phyloP scores from a whole-genome alignment of 2,113 vertebrate species.

The Pseudopodoces humilis region DNA sequence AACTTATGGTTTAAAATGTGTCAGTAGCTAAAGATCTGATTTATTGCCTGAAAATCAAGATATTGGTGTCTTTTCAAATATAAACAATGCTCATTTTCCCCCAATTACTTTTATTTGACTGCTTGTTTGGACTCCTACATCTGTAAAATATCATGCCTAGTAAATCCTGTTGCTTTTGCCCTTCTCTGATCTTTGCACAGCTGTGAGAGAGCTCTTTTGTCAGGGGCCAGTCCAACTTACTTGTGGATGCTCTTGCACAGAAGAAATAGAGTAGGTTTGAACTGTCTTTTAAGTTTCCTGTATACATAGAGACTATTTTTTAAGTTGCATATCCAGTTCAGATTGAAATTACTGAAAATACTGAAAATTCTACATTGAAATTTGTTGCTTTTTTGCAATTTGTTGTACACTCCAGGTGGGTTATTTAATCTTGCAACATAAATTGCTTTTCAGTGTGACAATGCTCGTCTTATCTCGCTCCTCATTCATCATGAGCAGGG shows the following conservation, averaged over 20 bases:
- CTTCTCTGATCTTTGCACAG: background rate
- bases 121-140: background rate
- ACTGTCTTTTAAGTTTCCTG: background rate
- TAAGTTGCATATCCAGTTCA: background rate
- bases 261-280: background rate
- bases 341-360: background rate
- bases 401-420: background rate
- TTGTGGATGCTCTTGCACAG: background rate
- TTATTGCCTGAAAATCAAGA: background rate
- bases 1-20: background rate
- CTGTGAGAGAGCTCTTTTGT: background rate
- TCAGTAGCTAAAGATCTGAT: background rate
- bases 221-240: background rate
- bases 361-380: background rate
- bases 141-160: background rate
- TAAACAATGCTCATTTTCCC: background rate
- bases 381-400: background rate
- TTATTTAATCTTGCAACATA: background rate
- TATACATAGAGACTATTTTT: background rate
- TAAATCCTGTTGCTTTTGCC: background rate
- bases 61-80: background rate
- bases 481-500: background rate
- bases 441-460: background rate
- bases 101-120: background rate
- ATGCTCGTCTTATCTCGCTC: background rate